Conservation (phyloP, 2,113 vertebrate genomes). For the Sinocyclocheilus anshuiensis region DNA sequence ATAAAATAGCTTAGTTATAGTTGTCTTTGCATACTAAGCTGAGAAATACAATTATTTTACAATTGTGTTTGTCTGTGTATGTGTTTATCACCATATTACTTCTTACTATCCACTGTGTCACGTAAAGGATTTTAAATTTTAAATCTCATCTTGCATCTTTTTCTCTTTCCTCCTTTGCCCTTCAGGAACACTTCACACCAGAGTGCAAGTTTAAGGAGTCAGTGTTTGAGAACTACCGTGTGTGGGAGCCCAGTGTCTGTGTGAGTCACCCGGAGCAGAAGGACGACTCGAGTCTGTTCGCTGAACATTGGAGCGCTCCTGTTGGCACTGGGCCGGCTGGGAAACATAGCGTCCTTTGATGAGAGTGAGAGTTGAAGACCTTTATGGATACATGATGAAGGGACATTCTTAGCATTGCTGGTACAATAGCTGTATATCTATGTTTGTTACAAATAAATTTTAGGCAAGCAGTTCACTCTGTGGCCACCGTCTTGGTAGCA, state of each 20-base stretch:
- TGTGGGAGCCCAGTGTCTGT: conserved; percentile 46
- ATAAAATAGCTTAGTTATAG: background rate
- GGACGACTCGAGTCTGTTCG: conserved; percentile 4
- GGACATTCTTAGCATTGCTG: background rate
- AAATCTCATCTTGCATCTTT: background rate
- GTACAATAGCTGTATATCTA: background rate
- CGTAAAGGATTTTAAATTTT: background rate
- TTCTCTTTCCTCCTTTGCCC: conserved; percentile 23
- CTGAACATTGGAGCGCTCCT: background rate
- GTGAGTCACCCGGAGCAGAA: conserved; percentile 33
- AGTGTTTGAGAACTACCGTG: conserved; percentile 92
- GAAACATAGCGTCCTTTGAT: background rate
- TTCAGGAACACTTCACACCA: conserved; percentile 96
- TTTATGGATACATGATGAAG: conserved; percentile 3
- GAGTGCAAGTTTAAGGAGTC: conserved; percentile 99
- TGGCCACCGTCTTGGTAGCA: background rate
- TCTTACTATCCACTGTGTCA: background rate
- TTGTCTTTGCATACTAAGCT: background rate
- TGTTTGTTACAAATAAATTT: background rate
- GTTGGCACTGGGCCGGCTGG: background rate
- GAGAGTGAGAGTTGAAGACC: background rate
- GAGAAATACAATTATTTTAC: background rate
- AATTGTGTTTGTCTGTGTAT: background rate
- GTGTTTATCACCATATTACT: background rate
- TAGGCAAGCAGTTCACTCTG: background rate